phyloP scores from a whole-genome alignment of 2,113 vertebrate genomes.

The Daphoenositta chrysoptera region DNA sequence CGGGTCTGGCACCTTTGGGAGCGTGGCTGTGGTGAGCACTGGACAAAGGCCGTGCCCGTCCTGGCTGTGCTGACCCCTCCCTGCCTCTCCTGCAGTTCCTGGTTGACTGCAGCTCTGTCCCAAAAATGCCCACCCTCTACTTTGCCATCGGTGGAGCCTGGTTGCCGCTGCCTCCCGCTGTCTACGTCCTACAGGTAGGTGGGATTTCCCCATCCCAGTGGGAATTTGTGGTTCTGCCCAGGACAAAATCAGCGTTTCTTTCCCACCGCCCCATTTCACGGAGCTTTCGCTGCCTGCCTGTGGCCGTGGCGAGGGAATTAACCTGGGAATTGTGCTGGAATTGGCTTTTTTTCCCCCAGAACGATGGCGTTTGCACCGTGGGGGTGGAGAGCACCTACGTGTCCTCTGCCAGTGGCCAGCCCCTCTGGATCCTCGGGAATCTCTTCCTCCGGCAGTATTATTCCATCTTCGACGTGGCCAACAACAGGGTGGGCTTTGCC shows the following conservation, averaged over 20 bases:
- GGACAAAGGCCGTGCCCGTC: not conserved
- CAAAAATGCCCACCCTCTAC: slow-evolving; percentile 47
- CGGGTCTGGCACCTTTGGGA: not conserved
- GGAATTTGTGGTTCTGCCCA: accelerated
- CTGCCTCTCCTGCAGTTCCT: not conserved
- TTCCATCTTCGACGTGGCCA: slow-evolving; percentile 59
- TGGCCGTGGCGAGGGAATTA: not conserved
- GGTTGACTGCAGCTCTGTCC: not conserved
- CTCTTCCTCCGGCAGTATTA: slow-evolving; percentile 59
- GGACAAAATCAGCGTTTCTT: not conserved
- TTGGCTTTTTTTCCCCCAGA: not conserved
- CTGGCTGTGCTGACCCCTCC: not conserved
- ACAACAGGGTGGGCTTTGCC: slow-evolving; percentile 65
- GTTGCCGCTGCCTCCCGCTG: slow-evolving; percentile 45
- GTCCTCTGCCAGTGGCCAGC: slow-evolving; percentile 11
- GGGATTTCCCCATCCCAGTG: not conserved
- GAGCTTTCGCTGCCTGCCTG: not conserved
- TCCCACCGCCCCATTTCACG: accelerated
- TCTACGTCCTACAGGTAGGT: slow-evolving; percentile 47
- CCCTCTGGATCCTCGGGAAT: slow-evolving; percentile 26
- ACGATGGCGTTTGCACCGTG: not conserved
- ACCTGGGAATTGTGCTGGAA: not conserved
- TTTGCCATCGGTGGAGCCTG: slow-evolving; percentile 39
- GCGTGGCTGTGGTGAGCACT: accelerated
- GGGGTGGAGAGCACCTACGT: slow-evolving; percentile 59